Conservation (phyloP, 2,113 vertebrate species). For the Bolborhynchus lineola region DNA sequence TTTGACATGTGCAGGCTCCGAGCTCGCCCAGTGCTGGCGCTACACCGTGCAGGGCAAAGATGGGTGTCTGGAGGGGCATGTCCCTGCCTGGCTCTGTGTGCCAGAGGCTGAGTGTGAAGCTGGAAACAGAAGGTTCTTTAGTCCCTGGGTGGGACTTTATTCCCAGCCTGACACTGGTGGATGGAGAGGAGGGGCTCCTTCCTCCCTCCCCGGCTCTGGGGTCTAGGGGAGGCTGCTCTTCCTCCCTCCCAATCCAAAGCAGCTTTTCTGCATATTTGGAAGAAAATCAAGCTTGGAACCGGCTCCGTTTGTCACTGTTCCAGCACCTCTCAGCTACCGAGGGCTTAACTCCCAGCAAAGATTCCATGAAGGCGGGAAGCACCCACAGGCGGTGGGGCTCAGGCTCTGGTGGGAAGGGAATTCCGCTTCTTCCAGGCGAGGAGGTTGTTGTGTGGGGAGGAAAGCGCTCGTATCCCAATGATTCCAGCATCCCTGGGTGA, state of each 20-base stretch:
- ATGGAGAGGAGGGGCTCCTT: background rate
- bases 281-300: slow-evolving; percentile 2
- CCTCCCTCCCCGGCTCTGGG: background rate
- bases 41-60: background rate
- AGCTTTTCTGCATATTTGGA: slow-evolving; percentile 36
- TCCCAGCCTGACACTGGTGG: background rate
- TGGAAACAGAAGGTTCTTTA: background rate
- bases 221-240: background rate
- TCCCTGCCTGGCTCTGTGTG: background rate
- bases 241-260: background rate
- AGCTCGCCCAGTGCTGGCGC: background rate
- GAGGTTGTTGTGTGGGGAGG: background rate
- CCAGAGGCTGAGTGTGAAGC: background rate
- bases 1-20: accelerated
- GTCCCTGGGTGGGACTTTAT: background rate
- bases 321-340: background rate
- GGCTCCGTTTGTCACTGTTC: background rate
- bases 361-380: slow-evolving; percentile 27
- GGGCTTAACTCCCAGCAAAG: background rate
- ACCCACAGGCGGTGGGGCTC: accelerated
- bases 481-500: background rate
- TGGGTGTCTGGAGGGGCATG: background rate
- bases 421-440: background rate
- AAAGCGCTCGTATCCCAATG: background rate
- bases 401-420: background rate